Percentiles rank a stretch among this genome's conserved stretches.
These are phyloP conservation scores for Lepilemur ruficaudatus DNA, from an alignment of 2,797 vertebrate genomes.

Conservation along the genomic window DNA sequence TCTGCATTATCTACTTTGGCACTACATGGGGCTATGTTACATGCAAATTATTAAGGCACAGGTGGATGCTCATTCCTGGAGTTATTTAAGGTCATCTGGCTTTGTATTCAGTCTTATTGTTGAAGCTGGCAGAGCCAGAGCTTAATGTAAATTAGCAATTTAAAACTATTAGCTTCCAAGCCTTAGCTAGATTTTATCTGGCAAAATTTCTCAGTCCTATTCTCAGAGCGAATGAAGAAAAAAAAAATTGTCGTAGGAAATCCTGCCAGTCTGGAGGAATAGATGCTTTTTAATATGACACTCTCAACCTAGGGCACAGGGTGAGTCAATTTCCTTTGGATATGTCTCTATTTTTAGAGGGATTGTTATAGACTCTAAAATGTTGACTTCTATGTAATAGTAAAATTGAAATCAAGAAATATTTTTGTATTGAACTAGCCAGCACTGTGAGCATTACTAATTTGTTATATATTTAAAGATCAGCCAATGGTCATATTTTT, in stretches of 20 bases:
- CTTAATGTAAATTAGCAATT: conserved; percentile 64
- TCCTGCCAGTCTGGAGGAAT: neutral
- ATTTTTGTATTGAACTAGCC: neutral
- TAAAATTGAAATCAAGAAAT: neutral
- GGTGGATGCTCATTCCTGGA: neutral
- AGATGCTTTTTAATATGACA: neutral
- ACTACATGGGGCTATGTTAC: neutral
- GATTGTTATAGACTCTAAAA: neutral
- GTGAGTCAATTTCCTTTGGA: conserved; percentile 16
- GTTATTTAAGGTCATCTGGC: conserved; percentile 54
- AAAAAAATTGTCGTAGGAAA: conserved; percentile 42
- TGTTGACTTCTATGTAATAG: neutral
- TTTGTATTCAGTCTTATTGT: conserved; percentile 30
- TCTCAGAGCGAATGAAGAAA: conserved; percentile 47
- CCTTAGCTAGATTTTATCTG: conserved; percentile 58
- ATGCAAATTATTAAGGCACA: neutral
- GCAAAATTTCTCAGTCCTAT: conserved; percentile 25
- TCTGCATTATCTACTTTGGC: neutral
- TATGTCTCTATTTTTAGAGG: neutral
- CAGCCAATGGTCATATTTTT: neutral
- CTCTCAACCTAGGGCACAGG: neutral
- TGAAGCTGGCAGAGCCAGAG: conserved; percentile 12
- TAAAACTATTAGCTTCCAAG: conserved; percentile 53
- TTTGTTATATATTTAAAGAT: conserved; percentile 1
- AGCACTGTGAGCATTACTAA: neutral